Evolutionary conservation across 2,888 invertebrate genomes (phyloP), one percentile per base, ranked within the genome.

Genomic region (Plagodis pulveraria): DNA sequence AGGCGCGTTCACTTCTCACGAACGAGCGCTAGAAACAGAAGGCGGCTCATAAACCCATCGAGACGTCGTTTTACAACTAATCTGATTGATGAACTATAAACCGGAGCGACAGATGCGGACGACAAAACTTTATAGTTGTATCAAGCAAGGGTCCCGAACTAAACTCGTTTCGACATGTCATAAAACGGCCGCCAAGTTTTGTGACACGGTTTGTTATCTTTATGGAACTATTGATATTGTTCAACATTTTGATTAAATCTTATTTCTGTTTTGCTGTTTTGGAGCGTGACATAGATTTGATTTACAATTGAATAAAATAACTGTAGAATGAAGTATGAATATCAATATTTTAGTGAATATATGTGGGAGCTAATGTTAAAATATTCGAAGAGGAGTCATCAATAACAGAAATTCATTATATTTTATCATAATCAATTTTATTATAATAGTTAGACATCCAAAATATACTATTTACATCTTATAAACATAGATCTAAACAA

Each of bases 141-240:
- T 58, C 58, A 10, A 5, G 38, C 7, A 44, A 52, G 43, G 51
- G 51, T n/a, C 58, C 44, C 45, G 7, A 58, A 58, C 58, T 58
- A 49, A 52, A 58, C 53, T 58, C 58, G 50, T 58, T 58, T 40
- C 49, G 50, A 53, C 58, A 41, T 58, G 43, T 53, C 58, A 50
- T 58, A 58, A 58, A 58, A 49, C 41, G 48, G 52, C 40, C 48
- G 44, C 43, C 52, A 49, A 52, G 48, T 52, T 52, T 48, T 48
- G 58, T 52, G 52, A 58, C 58, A 52, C 6, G 0, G 58, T 48
- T 52, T 51, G 57, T 42, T 36, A 48, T 47, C 52, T 53, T 48
- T 34, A 46, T 45, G 47, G 45, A 41, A 47, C 47, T 51, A 46
- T 42, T 47, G 40, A 36, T 36, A 36, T 36, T 47, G 36, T 32